Evolutionary conservation across 2,888 invertebrate species (phyloP).

Genomic region (Andrena praecox): DNA sequence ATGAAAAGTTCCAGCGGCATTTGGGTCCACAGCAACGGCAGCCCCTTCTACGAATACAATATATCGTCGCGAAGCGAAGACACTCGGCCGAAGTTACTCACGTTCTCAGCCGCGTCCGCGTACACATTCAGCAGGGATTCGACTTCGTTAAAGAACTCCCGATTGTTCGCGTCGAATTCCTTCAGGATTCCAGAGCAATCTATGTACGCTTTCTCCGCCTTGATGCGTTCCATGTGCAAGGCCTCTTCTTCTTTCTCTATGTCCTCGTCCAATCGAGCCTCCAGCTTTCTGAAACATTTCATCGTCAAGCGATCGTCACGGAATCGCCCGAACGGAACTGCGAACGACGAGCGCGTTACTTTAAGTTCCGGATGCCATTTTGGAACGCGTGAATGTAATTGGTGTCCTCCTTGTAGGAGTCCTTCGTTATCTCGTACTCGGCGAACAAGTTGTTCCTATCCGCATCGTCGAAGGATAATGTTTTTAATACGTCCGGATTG

Average conservation of each 20-base stretch:
- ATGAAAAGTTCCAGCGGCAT: constrained; percentile 79
- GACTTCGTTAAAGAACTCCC: constrained; percentile 73
- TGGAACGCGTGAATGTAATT: constrained; percentile 74
- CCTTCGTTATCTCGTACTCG: constrained; percentile 71
- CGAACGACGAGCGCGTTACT: constrained; percentile 66
- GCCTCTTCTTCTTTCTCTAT: constrained; percentile 66
- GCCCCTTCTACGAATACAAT: constrained; percentile 73
- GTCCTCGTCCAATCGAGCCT: constrained; percentile 69
- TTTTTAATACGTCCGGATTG: constrained; percentile 76
- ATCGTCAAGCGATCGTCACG: background rate
- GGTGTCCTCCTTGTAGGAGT: constrained; percentile 72
- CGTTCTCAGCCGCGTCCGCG: constrained; percentile 76
- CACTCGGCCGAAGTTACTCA: constrained; percentile 51
- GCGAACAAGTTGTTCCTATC: constrained; percentile 57
- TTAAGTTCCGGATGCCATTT: constrained; percentile 73
- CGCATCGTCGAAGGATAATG: constrained; percentile 64
- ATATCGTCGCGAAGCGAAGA: background rate
- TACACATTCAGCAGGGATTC: constrained; percentile 76
- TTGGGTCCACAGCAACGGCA: constrained; percentile 79
- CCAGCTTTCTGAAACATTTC: constrained; percentile 64
- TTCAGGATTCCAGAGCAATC: constrained; percentile 50
- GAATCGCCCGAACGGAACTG: background rate
- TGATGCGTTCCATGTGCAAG: constrained; percentile 55
- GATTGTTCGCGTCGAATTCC: constrained; percentile 54
- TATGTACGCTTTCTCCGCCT: constrained; percentile 44